Evolutionary conservation across 2,888 invertebrate genomes (phyloP), one percentile per base, ranked within the genome.

Genomic region (Orthonychiurus folsomi): DNA sequence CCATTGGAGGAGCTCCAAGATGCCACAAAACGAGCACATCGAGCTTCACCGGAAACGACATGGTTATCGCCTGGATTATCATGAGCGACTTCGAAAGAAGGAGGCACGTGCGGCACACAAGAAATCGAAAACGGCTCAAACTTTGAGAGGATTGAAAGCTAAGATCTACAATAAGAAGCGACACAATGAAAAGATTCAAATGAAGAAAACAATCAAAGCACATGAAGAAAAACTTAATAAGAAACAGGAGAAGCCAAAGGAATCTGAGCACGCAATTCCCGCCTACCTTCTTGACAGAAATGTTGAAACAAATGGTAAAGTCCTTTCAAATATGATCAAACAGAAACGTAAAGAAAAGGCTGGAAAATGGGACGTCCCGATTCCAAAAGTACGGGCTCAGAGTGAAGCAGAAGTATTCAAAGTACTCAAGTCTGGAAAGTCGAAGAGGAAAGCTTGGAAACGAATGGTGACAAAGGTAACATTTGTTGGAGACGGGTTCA

Each of bases 1-100:
- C 12, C 15, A 48, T 15, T 48, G 15, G n/a, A 48, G 48, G 12
- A 15, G 15, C 12, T 12, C 48, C 48, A 48, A 12, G 79, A 93
- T 93, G 95, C 95, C 95, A 77, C 99, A 99, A 83, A 99, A 99
- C 85, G 99, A 99, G 80, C 94, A 99, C 78, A 97, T 99, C 80
- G 99, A 99, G 75, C 86, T 96, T 69, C 94, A 95, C 79, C 87
- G 90, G 76, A 99, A 97, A 79, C 85, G 97, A 48, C 88, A 93
- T 81, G 99, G 99, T 76, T 85, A 93, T 74, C 85, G 97, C 67
- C 84, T 99, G 67, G 97, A 99, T 81, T 92, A 99, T 85, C 93
- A 97, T 79, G 97, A 99, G 78, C 83, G 92, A 66, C 93, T 92
- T 79, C 82, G 99, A 47, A 99, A 99, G 80, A 87, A 87, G 74